Evolutionary conservation across 2,113 vertebrate species (phyloP).

Genomic region (Notechis scutatus): DNA sequence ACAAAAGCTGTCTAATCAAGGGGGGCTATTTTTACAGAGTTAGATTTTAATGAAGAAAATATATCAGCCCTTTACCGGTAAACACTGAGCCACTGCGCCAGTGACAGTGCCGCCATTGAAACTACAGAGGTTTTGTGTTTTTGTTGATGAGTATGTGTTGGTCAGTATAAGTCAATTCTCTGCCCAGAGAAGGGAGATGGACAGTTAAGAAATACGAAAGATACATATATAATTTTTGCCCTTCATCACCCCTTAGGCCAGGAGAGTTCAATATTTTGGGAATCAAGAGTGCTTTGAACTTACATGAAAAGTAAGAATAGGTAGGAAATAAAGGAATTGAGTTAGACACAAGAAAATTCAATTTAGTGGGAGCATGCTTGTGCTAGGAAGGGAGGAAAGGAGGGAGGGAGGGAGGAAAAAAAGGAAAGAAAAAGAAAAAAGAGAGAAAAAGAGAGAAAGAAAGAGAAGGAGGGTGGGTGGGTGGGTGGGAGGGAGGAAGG

Average conservation of each 20-base stretch:
- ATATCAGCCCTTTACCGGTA: not conserved
- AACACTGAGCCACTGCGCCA: not conserved
- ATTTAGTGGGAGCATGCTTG: not conserved
- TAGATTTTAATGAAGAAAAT: constrained; percentile 15
- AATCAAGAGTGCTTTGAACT: not conserved
- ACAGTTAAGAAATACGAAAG: too few species aligned
- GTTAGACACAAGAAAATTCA: not conserved
- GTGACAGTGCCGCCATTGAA: not conserved
- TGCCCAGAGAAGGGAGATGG: too few species aligned
- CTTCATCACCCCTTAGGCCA: not conserved
- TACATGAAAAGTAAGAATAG: not conserved
- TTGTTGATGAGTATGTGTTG: too few species aligned
- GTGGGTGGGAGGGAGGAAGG: too few species aligned
- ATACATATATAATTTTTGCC: too few species aligned
- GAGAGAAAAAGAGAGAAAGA: too few species aligned
- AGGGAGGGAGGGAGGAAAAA: too few species aligned
- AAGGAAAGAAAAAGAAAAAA: too few species aligned
- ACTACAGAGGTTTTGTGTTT: not conserved
- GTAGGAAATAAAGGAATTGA: not conserved
- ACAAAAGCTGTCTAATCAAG: constrained; percentile 47
- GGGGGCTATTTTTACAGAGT: constrained; percentile 1
- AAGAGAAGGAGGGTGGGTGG: too few species aligned
- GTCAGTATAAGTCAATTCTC: too few species aligned
- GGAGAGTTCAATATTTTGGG: not conserved
- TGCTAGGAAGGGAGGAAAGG: too few species aligned